Conservation (phyloP, 2,797 vertebrate genomes). For the Coreius guichenoti region DNA sequence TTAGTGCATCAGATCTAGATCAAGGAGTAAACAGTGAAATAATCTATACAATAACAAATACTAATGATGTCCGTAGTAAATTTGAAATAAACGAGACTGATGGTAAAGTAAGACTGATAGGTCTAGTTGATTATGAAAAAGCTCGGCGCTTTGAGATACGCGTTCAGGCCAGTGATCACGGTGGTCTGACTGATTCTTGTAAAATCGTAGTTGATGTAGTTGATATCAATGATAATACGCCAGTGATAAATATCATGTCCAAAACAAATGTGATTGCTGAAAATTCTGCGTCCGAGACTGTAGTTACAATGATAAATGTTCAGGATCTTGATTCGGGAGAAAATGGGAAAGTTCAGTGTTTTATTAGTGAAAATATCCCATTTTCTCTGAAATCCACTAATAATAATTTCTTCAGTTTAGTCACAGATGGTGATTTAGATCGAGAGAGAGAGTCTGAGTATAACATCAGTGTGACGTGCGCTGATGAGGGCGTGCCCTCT, state of each 20-base stretch:
- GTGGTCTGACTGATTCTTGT: conserved; percentile 43
- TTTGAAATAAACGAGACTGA: conserved; percentile 66
- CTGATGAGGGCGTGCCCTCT: conserved; percentile 66
- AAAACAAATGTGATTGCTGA: conserved; percentile 71
- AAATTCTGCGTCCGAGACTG: conserved; percentile 61
- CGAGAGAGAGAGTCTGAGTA: conserved; percentile 68
- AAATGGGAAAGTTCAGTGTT: not conserved
- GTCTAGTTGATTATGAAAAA: conserved; percentile 76
- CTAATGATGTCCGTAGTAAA: conserved; percentile 49
- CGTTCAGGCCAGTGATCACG: conserved; percentile 75
- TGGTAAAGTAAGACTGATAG: conserved; percentile 66
- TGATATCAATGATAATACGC: too few species aligned
- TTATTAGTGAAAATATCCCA: not conserved
- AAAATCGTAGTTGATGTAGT: conserved; percentile 61
- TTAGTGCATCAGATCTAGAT: conserved; percentile 79
- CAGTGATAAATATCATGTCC: too few species aligned
- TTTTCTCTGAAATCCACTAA: not conserved
- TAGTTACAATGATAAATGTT: conserved; percentile 13
- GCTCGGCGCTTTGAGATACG: conserved; percentile 66
- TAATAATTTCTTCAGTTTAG: not conserved
- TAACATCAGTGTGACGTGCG: conserved; percentile 67
- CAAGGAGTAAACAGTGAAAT: conserved; percentile 73
- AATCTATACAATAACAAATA: conserved; percentile 68
- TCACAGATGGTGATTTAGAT: conserved; percentile 35
- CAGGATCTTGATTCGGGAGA: conserved; percentile 31